Evolutionary conservation across 2,888 invertebrate genomes (phyloP).

Genomic region (Tridacna gigas): DNA sequence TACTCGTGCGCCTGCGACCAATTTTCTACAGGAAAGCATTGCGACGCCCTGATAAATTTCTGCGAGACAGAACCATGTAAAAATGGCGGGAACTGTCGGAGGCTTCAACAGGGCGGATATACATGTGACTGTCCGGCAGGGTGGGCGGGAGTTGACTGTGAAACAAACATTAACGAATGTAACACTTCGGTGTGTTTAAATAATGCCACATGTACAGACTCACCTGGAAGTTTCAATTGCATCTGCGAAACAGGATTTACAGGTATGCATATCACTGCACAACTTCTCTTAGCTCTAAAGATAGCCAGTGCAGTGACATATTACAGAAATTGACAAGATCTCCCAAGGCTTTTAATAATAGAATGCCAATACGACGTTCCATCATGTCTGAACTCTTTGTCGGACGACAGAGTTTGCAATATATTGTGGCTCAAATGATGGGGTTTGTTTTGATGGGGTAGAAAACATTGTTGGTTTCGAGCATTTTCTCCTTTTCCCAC

Average conservation of each 20-base stretch:
- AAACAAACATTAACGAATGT: constrained; percentile 55
- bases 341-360: no score
- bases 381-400: no score
- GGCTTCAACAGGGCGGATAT: constrained; percentile 36
- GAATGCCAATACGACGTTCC: no score
- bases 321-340: no score
- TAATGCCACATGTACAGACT: constrained; percentile 44
- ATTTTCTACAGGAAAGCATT: constrained; percentile 46
- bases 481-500: no score
- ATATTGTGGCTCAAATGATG: no score
- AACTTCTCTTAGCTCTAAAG: no score
- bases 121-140: constrained; percentile 52
- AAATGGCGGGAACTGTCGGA: constrained; percentile 49
- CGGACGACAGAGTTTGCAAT: no score
- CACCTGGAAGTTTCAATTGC: constrained; percentile 34
- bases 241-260: constrained; percentile 39
- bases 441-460: no score
- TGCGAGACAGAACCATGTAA: constrained; percentile 45
- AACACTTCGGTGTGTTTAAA: constrained; percentile 25
- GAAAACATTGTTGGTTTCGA: no score
- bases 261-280: background rate
- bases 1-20: constrained; percentile 53
- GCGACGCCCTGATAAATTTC: constrained; percentile 58
- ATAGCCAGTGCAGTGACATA: no score
- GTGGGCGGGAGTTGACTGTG: constrained; percentile 49